A percentile compares a stretch with the other conserved stretches of the same genome.
Conservation (phyloP, 2,797 vertebrate genomes). For the Spondyliosoma cantharus region DNA sequence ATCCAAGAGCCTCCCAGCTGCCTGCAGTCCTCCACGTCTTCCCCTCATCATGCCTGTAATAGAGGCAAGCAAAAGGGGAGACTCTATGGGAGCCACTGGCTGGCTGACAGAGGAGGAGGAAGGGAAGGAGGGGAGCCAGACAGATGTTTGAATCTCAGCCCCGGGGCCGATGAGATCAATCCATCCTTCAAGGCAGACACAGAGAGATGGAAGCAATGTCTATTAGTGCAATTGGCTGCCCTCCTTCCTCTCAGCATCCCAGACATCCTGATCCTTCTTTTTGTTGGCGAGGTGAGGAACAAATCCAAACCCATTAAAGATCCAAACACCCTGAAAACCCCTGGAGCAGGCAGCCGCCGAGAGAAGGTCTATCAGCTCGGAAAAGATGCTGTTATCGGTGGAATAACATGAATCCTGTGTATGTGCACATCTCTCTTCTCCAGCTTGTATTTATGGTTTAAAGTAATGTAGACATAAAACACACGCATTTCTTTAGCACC, state of each 20-base stretch:
- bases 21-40: constrained; percentile 32
- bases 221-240: constrained; percentile 59
- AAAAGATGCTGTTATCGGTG: background rate
- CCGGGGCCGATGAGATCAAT: constrained; percentile 78
- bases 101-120: constrained; percentile 64
- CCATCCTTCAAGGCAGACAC: constrained; percentile 66
- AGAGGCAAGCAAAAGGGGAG: constrained; percentile 63
- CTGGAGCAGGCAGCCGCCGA: constrained; percentile 18
- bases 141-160: constrained; percentile 84
- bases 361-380: background rate
- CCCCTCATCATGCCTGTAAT: constrained; percentile 68
- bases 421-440: constrained; percentile 19
- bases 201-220: constrained; percentile 45
- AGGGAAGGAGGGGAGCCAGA: constrained; percentile 56
- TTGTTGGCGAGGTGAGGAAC: constrained; percentile 24
- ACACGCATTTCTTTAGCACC: background rate
- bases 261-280: constrained; percentile 8
- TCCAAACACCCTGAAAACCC: constrained; percentile 27
- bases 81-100: constrained; percentile 68
- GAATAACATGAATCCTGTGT: constrained; percentile 19
- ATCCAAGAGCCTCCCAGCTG: constrained; percentile 23
- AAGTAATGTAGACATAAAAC: background rate
- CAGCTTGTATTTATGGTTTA: constrained; percentile 1
- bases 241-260: constrained; percentile 39
- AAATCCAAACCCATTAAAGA: constrained; percentile 30